Evolutionary conservation across 2,888 invertebrate species (phyloP).

Genomic region (Anoplius nigerrimus): DNA sequence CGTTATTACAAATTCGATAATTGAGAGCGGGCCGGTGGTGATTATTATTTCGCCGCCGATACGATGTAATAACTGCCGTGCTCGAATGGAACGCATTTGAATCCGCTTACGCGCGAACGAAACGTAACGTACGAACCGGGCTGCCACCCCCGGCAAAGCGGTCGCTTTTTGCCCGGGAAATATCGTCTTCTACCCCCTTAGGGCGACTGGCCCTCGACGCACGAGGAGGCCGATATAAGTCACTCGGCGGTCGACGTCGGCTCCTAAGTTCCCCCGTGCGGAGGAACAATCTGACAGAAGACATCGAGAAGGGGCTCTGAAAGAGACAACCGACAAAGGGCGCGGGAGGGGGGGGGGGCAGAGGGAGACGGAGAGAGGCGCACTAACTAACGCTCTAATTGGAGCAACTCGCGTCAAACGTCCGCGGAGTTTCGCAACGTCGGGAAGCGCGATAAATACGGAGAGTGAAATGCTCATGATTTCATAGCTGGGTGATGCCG

Average conservation of each 20-base stretch:
- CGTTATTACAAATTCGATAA: too few species aligned
- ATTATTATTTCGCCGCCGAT: too few species aligned
- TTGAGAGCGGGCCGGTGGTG: too few species aligned
- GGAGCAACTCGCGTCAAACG: constrained; percentile 37
- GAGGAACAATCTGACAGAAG: constrained; percentile 14
- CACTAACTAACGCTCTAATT: constrained; percentile 31
- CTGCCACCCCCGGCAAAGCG: too few species aligned
- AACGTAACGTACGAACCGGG: too few species aligned
- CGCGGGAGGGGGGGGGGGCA: background rate
- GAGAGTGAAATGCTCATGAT: constrained; percentile 33
- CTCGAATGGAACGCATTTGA: too few species aligned
- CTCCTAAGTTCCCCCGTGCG: constrained; percentile 6
- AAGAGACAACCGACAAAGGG: background rate
- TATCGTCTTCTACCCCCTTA: too few species aligned
- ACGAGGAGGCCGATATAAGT: background rate
- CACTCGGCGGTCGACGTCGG: background rate
- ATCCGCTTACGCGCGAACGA: too few species aligned
- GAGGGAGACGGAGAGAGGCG: background rate
- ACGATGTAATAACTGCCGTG: too few species aligned
- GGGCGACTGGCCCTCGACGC: too few species aligned
- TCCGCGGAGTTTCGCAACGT: constrained; percentile 20
- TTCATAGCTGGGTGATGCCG: constrained; percentile 30
- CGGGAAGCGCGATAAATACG: constrained; percentile 33
- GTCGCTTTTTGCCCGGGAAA: too few species aligned
- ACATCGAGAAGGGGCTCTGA: constrained; percentile 7